Evolutionary conservation across 2,888 invertebrate genomes (phyloP).

Genomic region (Aspidapion aeneum): DNA sequence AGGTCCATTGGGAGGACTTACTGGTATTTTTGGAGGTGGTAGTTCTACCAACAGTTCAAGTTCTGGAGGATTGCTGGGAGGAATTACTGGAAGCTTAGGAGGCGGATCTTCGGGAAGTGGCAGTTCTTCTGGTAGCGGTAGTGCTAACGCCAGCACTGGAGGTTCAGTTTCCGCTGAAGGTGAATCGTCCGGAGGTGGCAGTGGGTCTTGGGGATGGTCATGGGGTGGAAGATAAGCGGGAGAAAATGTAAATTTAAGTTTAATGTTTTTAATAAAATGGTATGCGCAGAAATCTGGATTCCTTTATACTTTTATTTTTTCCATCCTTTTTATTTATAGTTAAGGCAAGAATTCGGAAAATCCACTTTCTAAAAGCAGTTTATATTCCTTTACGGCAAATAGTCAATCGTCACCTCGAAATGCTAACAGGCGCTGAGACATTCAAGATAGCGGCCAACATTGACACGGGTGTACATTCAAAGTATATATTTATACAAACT

Average conservation of each 20-base stretch:
- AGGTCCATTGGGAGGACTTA: conserved; percentile 4
- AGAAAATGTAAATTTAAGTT: not conserved
- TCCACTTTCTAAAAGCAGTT: no score
- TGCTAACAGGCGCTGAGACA: no score
- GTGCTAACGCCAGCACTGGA: not conserved
- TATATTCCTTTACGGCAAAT: no score
- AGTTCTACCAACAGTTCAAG: not conserved
- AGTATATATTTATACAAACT: no score
- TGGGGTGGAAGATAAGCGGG: not conserved
- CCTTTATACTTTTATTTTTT: no score
- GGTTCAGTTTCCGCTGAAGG: conserved; percentile 2
- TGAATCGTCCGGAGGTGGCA: not conserved
- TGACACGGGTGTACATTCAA: no score
- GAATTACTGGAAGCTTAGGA: conserved; percentile 4
- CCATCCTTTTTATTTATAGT: no score
- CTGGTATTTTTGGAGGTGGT: not conserved
- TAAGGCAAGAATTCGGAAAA: no score
- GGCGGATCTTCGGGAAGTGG: conserved; percentile 3
- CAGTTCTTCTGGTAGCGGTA: not conserved
- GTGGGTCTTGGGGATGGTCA: not conserved
- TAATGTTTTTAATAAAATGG: not conserved
- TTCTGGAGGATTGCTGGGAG: conserved; percentile 1
- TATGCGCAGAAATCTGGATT: not conserved
- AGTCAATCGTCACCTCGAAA: no score
- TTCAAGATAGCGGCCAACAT: no score